Conservation (phyloP, 2,797 vertebrate species). For the Squalus acanthias region DNA sequence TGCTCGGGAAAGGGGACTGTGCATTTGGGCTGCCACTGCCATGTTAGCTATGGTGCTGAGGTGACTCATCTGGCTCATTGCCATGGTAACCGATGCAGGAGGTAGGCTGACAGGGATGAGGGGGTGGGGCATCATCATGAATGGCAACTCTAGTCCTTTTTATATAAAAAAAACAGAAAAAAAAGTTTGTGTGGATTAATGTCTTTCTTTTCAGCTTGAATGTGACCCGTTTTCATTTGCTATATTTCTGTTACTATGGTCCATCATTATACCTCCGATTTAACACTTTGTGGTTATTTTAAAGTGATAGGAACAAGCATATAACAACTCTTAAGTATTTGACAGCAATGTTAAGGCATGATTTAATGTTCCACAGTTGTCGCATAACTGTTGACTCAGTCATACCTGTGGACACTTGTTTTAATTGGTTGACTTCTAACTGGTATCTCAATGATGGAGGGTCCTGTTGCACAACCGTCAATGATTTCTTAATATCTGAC, state of each 20-base stretch:
- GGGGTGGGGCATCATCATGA: constrained; percentile 91
- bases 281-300: background rate
- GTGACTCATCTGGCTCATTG: constrained; percentile 91
- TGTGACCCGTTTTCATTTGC: background rate
- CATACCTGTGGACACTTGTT: background rate
- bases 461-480: background rate
- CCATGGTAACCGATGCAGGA: constrained; percentile 83
- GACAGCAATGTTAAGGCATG: background rate
- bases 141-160: constrained; percentile 79
- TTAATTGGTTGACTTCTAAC: background rate
- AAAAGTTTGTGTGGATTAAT: background rate
- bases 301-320: background rate
- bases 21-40: constrained; percentile 77
- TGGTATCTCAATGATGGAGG: background rate
- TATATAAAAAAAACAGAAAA: background rate
- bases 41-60: constrained; percentile 82
- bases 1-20: constrained; percentile 75
- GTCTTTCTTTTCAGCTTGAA: background rate
- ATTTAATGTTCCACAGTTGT: background rate
- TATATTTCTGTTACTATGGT: background rate
- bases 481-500: background rate
- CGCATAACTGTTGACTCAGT: background rate
- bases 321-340: background rate
- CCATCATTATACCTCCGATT: background rate
- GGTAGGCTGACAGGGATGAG: constrained; percentile 84